Conservation (phyloP, 2,797 vertebrate genomes). For the Falco peregrinus region DNA sequence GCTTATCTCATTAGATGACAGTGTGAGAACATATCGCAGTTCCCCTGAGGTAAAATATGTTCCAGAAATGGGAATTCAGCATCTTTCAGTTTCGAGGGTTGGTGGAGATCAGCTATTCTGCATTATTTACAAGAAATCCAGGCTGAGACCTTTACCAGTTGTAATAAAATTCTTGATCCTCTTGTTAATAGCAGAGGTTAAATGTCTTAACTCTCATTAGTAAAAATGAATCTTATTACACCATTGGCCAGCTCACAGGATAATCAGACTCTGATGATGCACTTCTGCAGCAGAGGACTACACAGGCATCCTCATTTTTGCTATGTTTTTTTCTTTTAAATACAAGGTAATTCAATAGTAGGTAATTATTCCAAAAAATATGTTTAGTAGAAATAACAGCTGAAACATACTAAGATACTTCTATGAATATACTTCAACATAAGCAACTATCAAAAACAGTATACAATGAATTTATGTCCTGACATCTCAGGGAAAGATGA, state of each 20-base stretch:
- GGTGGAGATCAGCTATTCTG: background rate
- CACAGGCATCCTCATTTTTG: background rate
- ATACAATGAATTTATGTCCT: background rate
- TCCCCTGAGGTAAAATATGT: background rate
- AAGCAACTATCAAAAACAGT: background rate
- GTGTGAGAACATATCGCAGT: background rate
- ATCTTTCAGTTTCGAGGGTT: background rate
- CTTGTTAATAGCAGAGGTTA: background rate
- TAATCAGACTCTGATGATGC: background rate
- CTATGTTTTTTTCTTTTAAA: background rate
- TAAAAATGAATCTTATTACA: constrained; percentile 9
- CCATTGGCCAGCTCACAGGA: background rate
- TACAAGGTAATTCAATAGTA: background rate
- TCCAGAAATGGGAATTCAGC: constrained; percentile 3
- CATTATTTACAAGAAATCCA: background rate
- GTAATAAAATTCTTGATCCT: background rate
- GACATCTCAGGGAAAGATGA: background rate
- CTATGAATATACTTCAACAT: background rate
- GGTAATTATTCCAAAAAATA: background rate
- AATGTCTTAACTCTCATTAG: background rate
- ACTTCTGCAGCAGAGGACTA: background rate
- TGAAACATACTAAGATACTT: background rate
- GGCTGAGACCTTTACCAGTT: background rate
- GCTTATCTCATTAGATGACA: background rate
- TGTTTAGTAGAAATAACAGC: background rate